Evolutionary conservation across 1,140 invertebrate genomes (phyloP), one percentile per base, ranked within the genome.

Genomic region (Bombus impatiens): DNA sequence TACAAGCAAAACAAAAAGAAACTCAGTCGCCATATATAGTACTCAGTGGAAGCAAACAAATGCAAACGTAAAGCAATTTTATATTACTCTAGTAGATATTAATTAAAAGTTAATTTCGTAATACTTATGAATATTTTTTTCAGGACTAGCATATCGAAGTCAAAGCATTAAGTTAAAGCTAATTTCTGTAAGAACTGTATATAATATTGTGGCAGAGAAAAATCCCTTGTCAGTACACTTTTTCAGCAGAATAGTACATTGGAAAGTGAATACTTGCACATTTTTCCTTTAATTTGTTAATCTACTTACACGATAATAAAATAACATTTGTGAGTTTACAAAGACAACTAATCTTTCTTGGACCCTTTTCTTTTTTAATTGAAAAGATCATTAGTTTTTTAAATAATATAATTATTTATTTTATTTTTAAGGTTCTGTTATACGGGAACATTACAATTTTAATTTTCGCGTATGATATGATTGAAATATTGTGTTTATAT

Each of bases 1-100:
- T 99, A 82, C 98, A 99, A 95, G 98, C 99, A 47, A 99, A 99
- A 93, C 99, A 99, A 94, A 99, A 98, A 93, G 98, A 99, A 95
- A 98, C 99, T 5, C 98, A 99, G 90, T 98, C 98, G 15, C 97
- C 99, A 1, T 99, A 97, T 95, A 97, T 99, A 89, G 97, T 99
- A 75, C 96, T 99, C 6, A 99, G 98, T 94, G 99, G 99, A 53
- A 98, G 97, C 93, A 98, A 98, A 93, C 96, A 96, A 88, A 95
- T 95, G 92, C 95, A 95, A 92, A 93, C 94, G 93, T 95, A 89
- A 93, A 92, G 86, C 86, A 81, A 68, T 37, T 74, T 62, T 28
- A 57, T 78, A 75, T 82, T 71, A 32, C 15, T 57, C 8, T 22
- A 77, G 44, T 44, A 22, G 12, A 75, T 42, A 44, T 57, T 42